These are phyloP conservation scores for Hemiscyllium ocellatum DNA, from an alignment of 2,113 vertebrate species.

Conservation along the genomic window DNA sequence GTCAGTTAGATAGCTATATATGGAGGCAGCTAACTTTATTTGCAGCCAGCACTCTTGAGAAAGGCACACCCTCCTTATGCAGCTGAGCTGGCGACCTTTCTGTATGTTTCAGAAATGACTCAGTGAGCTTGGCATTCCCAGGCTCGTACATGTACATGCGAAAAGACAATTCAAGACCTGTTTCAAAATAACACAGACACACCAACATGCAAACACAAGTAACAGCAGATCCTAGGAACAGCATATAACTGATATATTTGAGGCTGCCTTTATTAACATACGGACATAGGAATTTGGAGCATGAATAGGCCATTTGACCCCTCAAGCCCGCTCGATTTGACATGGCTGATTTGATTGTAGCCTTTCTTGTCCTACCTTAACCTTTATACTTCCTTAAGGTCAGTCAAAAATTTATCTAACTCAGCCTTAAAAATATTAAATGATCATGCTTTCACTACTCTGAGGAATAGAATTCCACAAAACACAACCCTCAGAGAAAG, in stretches of 20 bases:
- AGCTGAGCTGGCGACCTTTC: not conserved
- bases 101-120: slow-evolving; percentile 8
- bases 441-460: too few relatives aligned
- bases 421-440: too few relatives aligned
- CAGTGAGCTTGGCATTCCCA: slow-evolving; percentile 24
- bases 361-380: too few relatives aligned
- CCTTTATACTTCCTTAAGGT: too few relatives aligned
- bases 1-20: not conserved
- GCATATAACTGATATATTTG: not conserved
- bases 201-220: not conserved
- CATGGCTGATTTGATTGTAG: too few relatives aligned
- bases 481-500: too few relatives aligned
- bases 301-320: too few relatives aligned
- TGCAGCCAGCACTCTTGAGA: not conserved
- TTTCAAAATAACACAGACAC: not conserved
- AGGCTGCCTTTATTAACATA: not conserved
- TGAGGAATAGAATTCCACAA: too few relatives aligned
- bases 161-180: slow-evolving; percentile 7
- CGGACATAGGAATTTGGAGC: too few relatives aligned
- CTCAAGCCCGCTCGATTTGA: too few relatives aligned
- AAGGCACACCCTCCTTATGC: slow-evolving; percentile 14
- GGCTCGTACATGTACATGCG: not conserved
- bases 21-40: not conserved
- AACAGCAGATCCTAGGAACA: not conserved
- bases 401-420: too few relatives aligned